phyloP scores from a whole-genome alignment of 2,888 invertebrate species.

The Oscheius onirici region DNA sequence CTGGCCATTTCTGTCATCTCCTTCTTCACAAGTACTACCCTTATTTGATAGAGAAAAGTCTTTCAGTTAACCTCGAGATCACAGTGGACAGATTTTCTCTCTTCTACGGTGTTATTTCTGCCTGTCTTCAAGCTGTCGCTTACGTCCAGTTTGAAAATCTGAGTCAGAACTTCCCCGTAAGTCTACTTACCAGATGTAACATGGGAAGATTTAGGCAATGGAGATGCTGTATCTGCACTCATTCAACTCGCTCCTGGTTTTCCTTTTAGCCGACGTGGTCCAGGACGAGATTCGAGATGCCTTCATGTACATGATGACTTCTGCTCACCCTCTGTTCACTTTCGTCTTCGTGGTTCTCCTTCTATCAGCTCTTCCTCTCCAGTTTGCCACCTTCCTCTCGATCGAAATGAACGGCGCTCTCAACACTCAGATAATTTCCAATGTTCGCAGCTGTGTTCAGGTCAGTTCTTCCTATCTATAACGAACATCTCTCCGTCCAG shows the following conservation, averaged over 20 bases:
- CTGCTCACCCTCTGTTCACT: slow-evolving; percentile 61
- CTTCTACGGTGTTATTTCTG: slow-evolving; percentile 59
- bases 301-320: slow-evolving; percentile 69
- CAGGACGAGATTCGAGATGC: slow-evolving; percentile 70
- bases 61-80: slow-evolving; percentile 62
- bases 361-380: slow-evolving; percentile 43
- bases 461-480: slow-evolving; percentile 6
- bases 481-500: slow-evolving; percentile 33
- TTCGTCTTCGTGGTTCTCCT: slow-evolving; percentile 45
- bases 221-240: slow-evolving; percentile 69
- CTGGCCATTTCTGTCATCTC: slow-evolving; percentile 24
- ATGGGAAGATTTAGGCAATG: slow-evolving; percentile 53
- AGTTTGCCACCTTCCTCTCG: slow-evolving; percentile 55
- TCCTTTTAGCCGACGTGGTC: slow-evolving; percentile 66
- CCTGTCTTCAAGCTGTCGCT: slow-evolving; percentile 54
- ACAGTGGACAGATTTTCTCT: slow-evolving; percentile 64
- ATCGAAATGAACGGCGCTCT: slow-evolving; percentile 54
- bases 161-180: slow-evolving; percentile 37
- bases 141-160: slow-evolving; percentile 48
- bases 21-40: slow-evolving; percentile 13
- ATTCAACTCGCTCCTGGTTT: slow-evolving; percentile 68
- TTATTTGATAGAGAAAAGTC: slow-evolving; percentile 31
- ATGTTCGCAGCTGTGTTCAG: slow-evolving; percentile 61
- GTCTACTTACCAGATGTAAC: not conserved
- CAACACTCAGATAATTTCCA: slow-evolving; percentile 56